Evolutionary conservation across 2,797 vertebrate genomes (phyloP), one percentile per base, ranked within the genome.

Genomic region (Gymnoscopelus braueri): DNA sequence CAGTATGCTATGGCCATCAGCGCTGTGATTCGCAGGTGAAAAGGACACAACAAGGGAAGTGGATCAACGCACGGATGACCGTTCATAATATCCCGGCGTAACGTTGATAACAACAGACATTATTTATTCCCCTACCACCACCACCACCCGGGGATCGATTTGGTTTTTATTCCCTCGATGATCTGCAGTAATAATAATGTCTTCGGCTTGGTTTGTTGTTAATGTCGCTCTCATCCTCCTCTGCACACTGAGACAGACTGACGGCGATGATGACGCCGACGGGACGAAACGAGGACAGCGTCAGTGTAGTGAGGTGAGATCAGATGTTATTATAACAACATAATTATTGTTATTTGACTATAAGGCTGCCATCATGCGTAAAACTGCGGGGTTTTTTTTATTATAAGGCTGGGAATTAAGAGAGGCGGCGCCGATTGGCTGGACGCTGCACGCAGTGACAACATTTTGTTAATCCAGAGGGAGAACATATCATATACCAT

Each of bases 251-350:
- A 80, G 44, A 63, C 26, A 74, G 73, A 81, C 69, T 63, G 84
- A 80, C 64, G 80, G 75, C 39, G 39, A 39, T 7, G 7, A 9
- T 7, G 7, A 9, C 39, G 8, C 50, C 13, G 50, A 51, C 50
- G 50, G 50, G 12, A 15, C 50, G 63, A 70, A 75, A 48, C 69
- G 49, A 53, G 90, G 73, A 79, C 83, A 87, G 79, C 91, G 80
- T 24, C 87, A 64, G 77, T 95, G 94, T 67, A 81, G 29, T 5
- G 94, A 93, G 93, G 93, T 95, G 88, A 94, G 79, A 59, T 3
- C 26, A 3, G 60, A 83, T 68, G 75, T n/a, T 65, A 39, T 63
- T 60, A 67, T 67, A 14, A 1, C 9, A 29, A 29, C 3, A 29
- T 19, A 1, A 19, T 19, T 19, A 19, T 19, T 19, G n/a, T 19